Conservation (phyloP, 2,113 vertebrate species). For the Sceloporus tristichus region DNA sequence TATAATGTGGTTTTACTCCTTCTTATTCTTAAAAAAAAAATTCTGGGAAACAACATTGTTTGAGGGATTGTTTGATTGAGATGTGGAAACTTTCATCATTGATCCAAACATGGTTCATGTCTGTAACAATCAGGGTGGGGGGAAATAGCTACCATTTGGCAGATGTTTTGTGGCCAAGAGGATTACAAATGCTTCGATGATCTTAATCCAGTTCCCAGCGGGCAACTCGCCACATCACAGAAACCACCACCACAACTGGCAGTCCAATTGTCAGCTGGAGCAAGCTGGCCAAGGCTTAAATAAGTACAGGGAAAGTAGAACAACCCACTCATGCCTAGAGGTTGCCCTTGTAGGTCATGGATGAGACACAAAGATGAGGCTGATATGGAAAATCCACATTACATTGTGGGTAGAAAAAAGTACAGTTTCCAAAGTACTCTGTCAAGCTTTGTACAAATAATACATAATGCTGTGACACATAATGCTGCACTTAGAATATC, state of each 20-base stretch:
- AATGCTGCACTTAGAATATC: background rate
- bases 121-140: constrained; percentile 54
- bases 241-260: constrained; percentile 76
- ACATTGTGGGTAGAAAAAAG: constrained; percentile 67
- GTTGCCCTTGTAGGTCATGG: constrained; percentile 69
- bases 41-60: constrained; percentile 64
- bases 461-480: background rate
- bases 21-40: constrained; percentile 56
- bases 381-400: constrained; percentile 65
- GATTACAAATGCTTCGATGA: constrained; percentile 71
- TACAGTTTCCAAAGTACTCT: constrained; percentile 55
- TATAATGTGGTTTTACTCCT: constrained; percentile 37
- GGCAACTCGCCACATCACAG: constrained; percentile 74
- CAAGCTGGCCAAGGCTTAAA: constrained; percentile 72
- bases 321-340: constrained; percentile 64
- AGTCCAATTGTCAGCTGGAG: constrained; percentile 64
- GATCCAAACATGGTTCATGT: constrained; percentile 69
- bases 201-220: constrained; percentile 74
- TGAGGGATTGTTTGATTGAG: constrained; percentile 52
- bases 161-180: constrained; percentile 71
- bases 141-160: constrained; percentile 67
- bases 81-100: constrained; percentile 67
- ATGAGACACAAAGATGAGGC: constrained; percentile 62
- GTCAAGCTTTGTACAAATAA: constrained; percentile 51
- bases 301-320: constrained; percentile 64